Evolutionary conservation across 2,113 vertebrate genomes (phyloP), one percentile per base, ranked within the genome.

Genomic region (Pardalotus punctatus): DNA sequence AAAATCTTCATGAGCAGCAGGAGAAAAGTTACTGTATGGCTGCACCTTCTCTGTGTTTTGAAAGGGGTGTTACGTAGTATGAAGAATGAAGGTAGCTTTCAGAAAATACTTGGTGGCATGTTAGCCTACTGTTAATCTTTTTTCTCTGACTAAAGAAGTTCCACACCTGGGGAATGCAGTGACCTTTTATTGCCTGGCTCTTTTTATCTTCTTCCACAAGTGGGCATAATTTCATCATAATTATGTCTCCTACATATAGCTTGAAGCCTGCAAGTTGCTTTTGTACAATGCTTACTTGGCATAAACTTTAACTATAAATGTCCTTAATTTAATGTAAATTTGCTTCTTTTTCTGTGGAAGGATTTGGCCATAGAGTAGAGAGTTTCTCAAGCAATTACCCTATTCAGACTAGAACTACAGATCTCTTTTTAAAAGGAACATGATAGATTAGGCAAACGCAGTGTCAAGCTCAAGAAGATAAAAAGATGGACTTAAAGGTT

Each of bases 1-100:
- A 4, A 4, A n/a, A 4, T 2, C 38, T 10, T 5, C 20, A 0
- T 1, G 9, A 17, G 78, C 53, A 8, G 40, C 43, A 0, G 53
- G 43, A 3, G 18, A 3, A 8, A 61, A 50, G 58, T 18, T 51
- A 23, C 53, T 35, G 51, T 4, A 61, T 9, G 35, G 7, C 21
- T 67, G 18, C 80, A 14, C 22, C 81, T 71, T 88, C 24, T 36
- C 29, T 29, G 0, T 19, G 0, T 45, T 83, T 67, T 56, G 58
- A 62, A 60, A 64, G 10, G 16, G 14, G 22, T 64, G 43, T 61
- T 72, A n/a, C 20, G 17, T 11, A 40, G 38, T 53, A 2, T 40
- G 50, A 28, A 72, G 53, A 45, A 17, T 33, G 45, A 42, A 53
- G 33, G 23, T 29, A 27, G 54, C 48, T 81, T 85, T 71, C 61